Percentiles rank a stretch among this genome's conserved stretches.
Evolutionary conservation across 2,797 vertebrate species (phyloP).

Genomic region (Pitangus sulphuratus): DNA sequence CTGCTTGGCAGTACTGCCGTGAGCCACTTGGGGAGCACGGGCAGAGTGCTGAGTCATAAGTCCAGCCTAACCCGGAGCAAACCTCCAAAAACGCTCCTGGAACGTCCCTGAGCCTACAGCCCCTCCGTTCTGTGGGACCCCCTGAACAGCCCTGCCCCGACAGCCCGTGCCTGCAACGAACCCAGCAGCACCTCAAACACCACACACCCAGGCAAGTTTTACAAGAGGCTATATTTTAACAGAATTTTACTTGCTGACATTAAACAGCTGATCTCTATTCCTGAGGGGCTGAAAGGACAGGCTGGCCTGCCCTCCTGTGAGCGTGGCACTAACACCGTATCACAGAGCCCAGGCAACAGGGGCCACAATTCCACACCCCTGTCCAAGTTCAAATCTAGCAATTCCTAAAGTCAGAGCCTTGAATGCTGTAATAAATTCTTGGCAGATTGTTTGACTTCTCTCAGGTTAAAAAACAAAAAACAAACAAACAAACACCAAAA

Average conservation of each 20-base stretch:
- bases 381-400: not conserved
- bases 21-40: slow-evolving; percentile 38
- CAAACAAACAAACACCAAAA: too few relatives aligned
- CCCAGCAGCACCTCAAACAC: not conserved
- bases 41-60: slow-evolving; percentile 59
- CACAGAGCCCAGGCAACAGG: not conserved
- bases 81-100: not conserved
- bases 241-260: not conserved
- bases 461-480: not conserved
- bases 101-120: not conserved
- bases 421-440: not conserved
- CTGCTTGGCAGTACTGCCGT: not conserved
- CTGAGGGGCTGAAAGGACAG: not conserved
- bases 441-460: not conserved
- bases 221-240: not conserved
- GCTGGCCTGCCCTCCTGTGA: not conserved
- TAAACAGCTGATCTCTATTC: not conserved
- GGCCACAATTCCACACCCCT: not conserved
- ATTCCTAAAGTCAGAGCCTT: not conserved
- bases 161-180: not conserved
- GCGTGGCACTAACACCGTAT: not conserved
- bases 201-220: not conserved
- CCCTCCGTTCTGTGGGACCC: not conserved
- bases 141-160: not conserved
- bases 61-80: slow-evolving; percentile 39